phyloP scores from a whole-genome alignment of 2,113 vertebrate species.

The Istiophorus platypterus region DNA sequence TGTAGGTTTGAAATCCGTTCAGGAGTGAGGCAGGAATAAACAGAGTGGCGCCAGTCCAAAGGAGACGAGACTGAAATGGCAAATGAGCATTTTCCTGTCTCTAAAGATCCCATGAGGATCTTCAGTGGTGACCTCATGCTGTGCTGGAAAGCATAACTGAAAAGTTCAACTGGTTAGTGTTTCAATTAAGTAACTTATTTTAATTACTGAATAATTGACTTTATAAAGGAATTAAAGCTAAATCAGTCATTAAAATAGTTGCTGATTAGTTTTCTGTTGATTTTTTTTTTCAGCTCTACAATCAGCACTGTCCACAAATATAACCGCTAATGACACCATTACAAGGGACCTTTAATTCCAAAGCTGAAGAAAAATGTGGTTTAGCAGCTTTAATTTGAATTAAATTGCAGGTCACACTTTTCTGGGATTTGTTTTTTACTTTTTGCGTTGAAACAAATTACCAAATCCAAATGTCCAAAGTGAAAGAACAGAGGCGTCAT shows the following conservation, averaged over 20 bases:
- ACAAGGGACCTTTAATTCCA: too few relatives aligned
- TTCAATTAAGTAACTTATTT: not conserved
- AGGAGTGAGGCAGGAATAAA: not conserved
- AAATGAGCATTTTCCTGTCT: slow-evolving; percentile 4
- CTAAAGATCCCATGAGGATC: not conserved
- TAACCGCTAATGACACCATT: too few relatives aligned
- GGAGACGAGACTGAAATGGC: slow-evolving; percentile 1
- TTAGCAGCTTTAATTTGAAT: too few relatives aligned
- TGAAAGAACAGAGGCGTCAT: not conserved
- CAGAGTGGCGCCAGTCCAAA: slow-evolving; percentile 2
- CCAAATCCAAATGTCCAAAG: too few relatives aligned
- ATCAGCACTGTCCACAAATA: too few relatives aligned
- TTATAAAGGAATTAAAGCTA: too few relatives aligned
- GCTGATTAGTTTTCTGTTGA: too few relatives aligned
- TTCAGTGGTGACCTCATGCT: not conserved
- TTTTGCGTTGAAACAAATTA: too few relatives aligned
- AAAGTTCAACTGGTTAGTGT: not conserved
- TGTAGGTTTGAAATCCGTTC: not conserved
- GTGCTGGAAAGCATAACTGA: not conserved
- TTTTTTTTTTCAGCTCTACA: too few relatives aligned
- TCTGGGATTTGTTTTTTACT: too few relatives aligned
- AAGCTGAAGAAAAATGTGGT: too few relatives aligned
- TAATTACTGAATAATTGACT: not conserved
- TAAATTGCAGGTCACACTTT: not conserved
- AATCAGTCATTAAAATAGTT: too few relatives aligned